Percentiles rank a stretch among this genome's conserved stretches.
These are phyloP conservation scores for Zelostemma sp. DNA, from an alignment of 1,140 invertebrate genomes.

Conservation along the genomic window DNA sequence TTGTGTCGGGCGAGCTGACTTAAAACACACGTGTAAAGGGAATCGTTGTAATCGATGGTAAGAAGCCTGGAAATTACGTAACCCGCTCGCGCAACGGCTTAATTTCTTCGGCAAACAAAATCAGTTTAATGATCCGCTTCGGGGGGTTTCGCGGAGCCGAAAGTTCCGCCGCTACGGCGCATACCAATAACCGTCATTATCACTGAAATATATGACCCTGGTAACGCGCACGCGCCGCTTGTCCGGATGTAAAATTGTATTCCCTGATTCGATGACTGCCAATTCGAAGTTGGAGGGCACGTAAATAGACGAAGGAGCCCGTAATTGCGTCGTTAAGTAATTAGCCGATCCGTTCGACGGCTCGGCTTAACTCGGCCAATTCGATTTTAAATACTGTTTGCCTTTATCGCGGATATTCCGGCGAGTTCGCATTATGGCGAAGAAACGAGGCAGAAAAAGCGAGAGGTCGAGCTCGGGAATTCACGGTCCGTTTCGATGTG, in stretches of 20 bases:
- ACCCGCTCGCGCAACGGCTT: constrained; percentile 36
- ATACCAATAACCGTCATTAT: constrained; percentile 16
- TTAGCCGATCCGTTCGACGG: constrained; percentile 51
- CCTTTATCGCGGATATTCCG: constrained; percentile 45
- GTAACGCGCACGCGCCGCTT: neutral
- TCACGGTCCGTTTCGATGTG: constrained; percentile 14
- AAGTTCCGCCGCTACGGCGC: constrained; percentile 13
- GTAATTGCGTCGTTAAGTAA: constrained; percentile 54
- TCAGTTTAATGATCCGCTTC: constrained; percentile 32
- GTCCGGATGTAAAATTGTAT: no score
- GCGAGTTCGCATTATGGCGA: constrained; percentile 39
- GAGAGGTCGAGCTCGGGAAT: constrained; percentile 17
- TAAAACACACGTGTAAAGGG: constrained; percentile 30
- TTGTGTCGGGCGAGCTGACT: constrained; percentile 27
- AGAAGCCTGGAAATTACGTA: constrained; percentile 44
- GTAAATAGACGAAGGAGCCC: constrained; percentile 49
- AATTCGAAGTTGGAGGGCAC: constrained; percentile 7
- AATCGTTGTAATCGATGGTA: constrained; percentile 40
- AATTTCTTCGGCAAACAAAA: constrained; percentile 39
- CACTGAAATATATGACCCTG: constrained; percentile 20
- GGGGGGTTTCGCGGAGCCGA: constrained; percentile 15
- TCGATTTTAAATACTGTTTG: constrained; percentile 52
- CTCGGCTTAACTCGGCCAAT: constrained; percentile 50
- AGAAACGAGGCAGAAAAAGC: constrained; percentile 42
- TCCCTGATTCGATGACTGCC: no score